Conservation (phyloP, 2,888 invertebrate genomes). For the Noctua janthe region DNA sequence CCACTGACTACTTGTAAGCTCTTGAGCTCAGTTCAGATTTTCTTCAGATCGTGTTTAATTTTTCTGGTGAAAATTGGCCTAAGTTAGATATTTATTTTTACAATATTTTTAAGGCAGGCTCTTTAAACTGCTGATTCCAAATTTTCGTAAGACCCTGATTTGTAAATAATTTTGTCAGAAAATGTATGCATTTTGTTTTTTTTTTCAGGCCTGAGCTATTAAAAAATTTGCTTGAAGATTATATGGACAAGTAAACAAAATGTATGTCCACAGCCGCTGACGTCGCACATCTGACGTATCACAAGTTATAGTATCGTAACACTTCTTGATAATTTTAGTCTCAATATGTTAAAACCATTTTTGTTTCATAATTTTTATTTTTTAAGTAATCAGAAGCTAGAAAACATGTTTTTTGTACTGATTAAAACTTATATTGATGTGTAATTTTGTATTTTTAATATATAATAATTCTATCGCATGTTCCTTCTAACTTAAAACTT, state of each 20-base stretch:
- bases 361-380: not conserved
- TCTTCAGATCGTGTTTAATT: too few relatives aligned
- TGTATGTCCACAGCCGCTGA: not conserved
- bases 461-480: not conserved
- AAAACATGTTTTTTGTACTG: not conserved
- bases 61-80: too few relatives aligned
- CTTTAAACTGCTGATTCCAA: not conserved
- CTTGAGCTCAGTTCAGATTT: too few relatives aligned
- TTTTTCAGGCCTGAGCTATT: not conserved
- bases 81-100: not conserved
- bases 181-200: not conserved
- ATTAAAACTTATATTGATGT: not conserved
- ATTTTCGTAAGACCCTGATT: not conserved
- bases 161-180: not conserved
- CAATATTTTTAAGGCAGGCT: not conserved
- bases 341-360: not conserved
- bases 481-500: not conserved
- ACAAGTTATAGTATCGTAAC: not conserved
- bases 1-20: too few relatives aligned
- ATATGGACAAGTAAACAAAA: not conserved
- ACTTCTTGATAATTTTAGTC: not conserved
- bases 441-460: not conserved
- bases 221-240: not conserved
- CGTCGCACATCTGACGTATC: not conserved
- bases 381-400: not conserved